phyloP scores from a whole-genome alignment of 2,888 invertebrate genomes.

The Drosophila gaucha region DNA sequence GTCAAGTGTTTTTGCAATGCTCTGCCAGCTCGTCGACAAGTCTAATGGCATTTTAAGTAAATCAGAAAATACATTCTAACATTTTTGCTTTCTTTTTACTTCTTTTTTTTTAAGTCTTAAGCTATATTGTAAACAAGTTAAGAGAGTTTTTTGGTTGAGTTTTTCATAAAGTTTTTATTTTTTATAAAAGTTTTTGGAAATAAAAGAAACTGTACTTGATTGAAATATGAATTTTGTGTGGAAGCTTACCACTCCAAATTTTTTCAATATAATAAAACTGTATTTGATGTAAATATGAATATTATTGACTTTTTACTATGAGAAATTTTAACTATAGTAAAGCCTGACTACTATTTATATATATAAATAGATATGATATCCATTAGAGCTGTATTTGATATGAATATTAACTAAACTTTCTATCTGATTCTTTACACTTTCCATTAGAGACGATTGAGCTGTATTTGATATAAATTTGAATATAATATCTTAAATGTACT shows the following conservation, averaged over 20 bases:
- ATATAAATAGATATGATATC: too few relatives aligned
- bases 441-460: too few relatives aligned
- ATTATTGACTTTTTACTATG: too few relatives aligned
- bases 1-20: slow-evolving; percentile 57
- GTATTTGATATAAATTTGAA: not conserved
- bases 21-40: slow-evolving; percentile 43
- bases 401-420: not conserved
- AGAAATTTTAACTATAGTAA: too few relatives aligned
- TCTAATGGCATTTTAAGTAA: slow-evolving; percentile 71
- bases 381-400: not conserved
- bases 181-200: not conserved
- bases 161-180: not conserved
- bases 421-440: not conserved
- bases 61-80: slow-evolving; percentile 39
- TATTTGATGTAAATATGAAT: not conserved
- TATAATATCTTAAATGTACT: too few relatives aligned
- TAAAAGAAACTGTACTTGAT: not conserved
- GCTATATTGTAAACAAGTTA: not conserved
- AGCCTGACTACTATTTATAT: too few relatives aligned
- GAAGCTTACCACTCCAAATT: too few relatives aligned
- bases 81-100: slow-evolving; percentile 1
- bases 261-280: too few relatives aligned
- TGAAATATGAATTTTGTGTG: too few relatives aligned
- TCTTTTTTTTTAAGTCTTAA: not conserved
- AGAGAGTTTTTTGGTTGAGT: not conserved